These are phyloP conservation scores for Drosophila siamana DNA, from an alignment of 2,888 invertebrate species.

Conservation along the genomic window DNA sequence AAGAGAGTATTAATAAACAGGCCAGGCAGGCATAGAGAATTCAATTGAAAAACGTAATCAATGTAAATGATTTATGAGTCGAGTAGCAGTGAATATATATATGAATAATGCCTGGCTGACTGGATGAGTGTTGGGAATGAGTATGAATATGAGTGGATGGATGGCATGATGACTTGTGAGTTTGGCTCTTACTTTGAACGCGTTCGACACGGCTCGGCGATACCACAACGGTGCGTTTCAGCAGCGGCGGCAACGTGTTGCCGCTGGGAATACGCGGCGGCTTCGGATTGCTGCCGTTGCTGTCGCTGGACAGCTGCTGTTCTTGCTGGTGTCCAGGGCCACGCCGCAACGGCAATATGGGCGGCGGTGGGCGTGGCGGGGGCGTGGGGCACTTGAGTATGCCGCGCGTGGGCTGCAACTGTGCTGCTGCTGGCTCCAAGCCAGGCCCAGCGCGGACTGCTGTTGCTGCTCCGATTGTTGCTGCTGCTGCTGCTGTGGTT, in stretches of 20 bases:
- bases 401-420: slow-evolving; percentile 55
- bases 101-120: slow-evolving; percentile 10
- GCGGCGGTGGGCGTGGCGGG: slow-evolving; percentile 77
- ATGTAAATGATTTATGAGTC: slow-evolving; percentile 65
- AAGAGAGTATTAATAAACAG: slow-evolving; percentile 35
- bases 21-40: slow-evolving; percentile 37
- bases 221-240: slow-evolving; percentile 66
- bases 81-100: slow-evolving; percentile 26
- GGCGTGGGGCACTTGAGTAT: slow-evolving; percentile 75
- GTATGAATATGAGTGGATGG: slow-evolving; percentile 25
- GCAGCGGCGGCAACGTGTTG: slow-evolving; percentile 57
- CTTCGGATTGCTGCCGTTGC: slow-evolving; percentile 21
- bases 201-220: slow-evolving; percentile 69
- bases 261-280: slow-evolving; percentile 21
- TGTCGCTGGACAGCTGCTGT: slow-evolving; percentile 29
- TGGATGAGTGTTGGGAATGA: slow-evolving; percentile 23
- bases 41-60: slow-evolving; percentile 55
- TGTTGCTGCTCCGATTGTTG: slow-evolving; percentile 37
- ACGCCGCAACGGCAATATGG: slow-evolving; percentile 59
- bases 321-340: slow-evolving; percentile 57
- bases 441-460: slow-evolving; percentile 59
- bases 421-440: slow-evolving; percentile 30
- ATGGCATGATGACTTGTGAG: slow-evolving; percentile 57
- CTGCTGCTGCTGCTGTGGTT: slow-evolving; percentile 31
- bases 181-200: slow-evolving; percentile 81